phyloP scores from a whole-genome alignment of 2,888 invertebrate genomes.

The Ochropleura leucogaster region DNA sequence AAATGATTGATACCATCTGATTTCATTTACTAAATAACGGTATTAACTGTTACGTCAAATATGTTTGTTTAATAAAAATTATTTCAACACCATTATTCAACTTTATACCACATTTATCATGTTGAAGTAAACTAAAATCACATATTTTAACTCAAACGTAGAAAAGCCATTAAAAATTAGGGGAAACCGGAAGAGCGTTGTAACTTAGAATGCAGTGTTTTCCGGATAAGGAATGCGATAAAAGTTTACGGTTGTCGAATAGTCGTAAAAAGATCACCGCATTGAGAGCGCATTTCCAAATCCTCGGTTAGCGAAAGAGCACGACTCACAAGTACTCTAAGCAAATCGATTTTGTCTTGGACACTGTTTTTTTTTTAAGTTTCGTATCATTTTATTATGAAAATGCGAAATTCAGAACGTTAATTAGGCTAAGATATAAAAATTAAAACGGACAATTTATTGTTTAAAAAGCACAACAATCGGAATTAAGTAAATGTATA shows the following conservation, averaged over 20 bases:
- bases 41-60: neutral
- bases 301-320: constrained; percentile 55
- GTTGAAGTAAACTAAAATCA: constrained; percentile 27
- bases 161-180: constrained; percentile 54
- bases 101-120: constrained; percentile 24
- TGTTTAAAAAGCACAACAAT: neutral
- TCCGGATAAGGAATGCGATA: constrained; percentile 70
- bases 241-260: constrained; percentile 78
- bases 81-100: neutral
- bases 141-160: constrained; percentile 31
- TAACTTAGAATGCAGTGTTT: constrained; percentile 61
- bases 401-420: neutral
- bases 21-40: neutral
- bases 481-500: neutral
- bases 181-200: constrained; percentile 27
- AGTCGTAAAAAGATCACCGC: constrained; percentile 78
- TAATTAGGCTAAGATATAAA: neutral
- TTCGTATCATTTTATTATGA: neutral
- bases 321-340: constrained; percentile 42
- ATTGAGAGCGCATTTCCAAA: constrained; percentile 70
- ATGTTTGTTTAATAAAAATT: neutral
- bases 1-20: neutral
- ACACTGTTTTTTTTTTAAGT: constrained; percentile 28
- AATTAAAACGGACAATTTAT: neutral
- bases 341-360: constrained; percentile 45